Evolutionary conservation across 2,113 vertebrate species (phyloP), one percentile per base, ranked within the genome.

Genomic region (Equus przewalskii): DNA sequence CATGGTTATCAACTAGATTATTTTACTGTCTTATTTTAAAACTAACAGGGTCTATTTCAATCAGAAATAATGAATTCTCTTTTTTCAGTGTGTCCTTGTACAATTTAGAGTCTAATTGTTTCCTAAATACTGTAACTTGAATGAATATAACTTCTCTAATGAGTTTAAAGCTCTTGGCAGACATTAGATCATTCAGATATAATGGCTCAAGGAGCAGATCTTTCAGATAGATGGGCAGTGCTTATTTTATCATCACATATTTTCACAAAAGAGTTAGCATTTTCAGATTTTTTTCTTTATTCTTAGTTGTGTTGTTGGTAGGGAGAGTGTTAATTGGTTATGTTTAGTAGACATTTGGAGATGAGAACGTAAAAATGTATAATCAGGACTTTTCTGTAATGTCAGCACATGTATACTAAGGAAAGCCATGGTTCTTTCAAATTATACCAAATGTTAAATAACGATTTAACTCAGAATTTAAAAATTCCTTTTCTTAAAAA

Each of bases 401-500:
- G 36, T 58, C 64, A 89, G 36, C 30, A 80, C 12, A 19, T 83
- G 10, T 82, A 28, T 76, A 60, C 44, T 58, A 58, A 30, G 51
- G n/a, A 88, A 96, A 62, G 18, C 65, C 44, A 1, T 90, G 54
- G 3, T 82, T 86, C 22, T 85, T 65, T 70, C 28, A 76, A 60
- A 36, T 92, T 85, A 81, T 73, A 75, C 4, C 30, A 41, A 41
- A 41, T 41, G 36, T 41, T 41, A 41, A 41, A 41, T 41, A 41
- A 41, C 36, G 36, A 78, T 96, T 95, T 94, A 96, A 41, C n/a
- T 78, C 41, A 67, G 85, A 62, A 72, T 95, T 95, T 95, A 82
- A 79, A 95, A 89, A 79, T 86, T 86, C 18, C 16, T 58, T 92
- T 91, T 69, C 18, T 87, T 78, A 65, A 67, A 75, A 92, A 22